Evolutionary conservation across 1,140 invertebrate species (phyloP).

Genomic region (Macrotrachela quadricornifera): DNA sequence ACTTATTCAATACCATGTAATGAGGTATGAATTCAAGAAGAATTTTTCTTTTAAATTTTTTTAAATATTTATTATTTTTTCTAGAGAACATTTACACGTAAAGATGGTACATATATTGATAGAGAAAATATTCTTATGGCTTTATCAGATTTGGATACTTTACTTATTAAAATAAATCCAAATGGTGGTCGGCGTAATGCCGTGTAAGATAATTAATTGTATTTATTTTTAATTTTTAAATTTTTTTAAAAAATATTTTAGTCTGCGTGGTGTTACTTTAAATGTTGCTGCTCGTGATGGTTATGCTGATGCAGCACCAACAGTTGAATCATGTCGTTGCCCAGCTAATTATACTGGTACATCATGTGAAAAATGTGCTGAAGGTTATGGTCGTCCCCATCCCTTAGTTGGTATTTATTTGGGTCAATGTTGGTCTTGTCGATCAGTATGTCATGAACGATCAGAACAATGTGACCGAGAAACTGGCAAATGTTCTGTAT

Average conservation of each 20-base stretch:
- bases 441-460: neutral
- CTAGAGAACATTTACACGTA: conserved; percentile 45
- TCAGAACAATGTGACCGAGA: neutral
- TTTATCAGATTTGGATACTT: conserved; percentile 59
- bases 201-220: conserved; percentile 42
- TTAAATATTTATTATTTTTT: conserved; percentile 23
- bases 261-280: neutral
- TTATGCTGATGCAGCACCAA: conserved; percentile 33
- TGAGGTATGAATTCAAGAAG: conserved; percentile 34
- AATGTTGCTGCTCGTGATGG: neutral
- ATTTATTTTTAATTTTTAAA: neutral
- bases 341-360: conserved; percentile 57
- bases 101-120: conserved; percentile 51
- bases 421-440: neutral
- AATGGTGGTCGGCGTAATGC: conserved; percentile 53
- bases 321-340: conserved; percentile 59
- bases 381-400: conserved; percentile 36
- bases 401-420: neutral
- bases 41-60: neutral
- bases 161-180: conserved; percentile 69
- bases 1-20: conserved; percentile 41
- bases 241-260: neutral
- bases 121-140: conserved; percentile 75
- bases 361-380: conserved; percentile 54
- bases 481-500: neutral